Conservation (phyloP, 2,888 invertebrate genomes). For the Drosophila anomelani region DNA sequence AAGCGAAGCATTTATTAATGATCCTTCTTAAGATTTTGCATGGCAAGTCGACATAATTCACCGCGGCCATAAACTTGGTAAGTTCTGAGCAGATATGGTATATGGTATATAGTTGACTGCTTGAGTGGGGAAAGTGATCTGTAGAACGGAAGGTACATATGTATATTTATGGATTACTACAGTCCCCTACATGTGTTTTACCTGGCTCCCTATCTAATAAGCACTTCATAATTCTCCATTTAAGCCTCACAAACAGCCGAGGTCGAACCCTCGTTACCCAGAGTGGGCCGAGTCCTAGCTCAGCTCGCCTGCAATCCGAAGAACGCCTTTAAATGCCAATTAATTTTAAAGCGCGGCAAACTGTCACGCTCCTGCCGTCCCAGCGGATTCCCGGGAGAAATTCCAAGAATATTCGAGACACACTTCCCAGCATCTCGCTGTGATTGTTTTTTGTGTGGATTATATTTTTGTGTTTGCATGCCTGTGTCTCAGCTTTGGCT, state of each 20-base stretch:
- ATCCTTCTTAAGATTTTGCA: constrained; percentile 83
- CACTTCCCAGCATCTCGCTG: constrained; percentile 21
- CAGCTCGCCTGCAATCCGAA: constrained; percentile 45
- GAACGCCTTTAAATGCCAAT: constrained; percentile 72
- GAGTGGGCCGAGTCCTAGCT: constrained; percentile 31
- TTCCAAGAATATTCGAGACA: constrained; percentile 61
- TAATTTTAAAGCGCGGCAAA: constrained; percentile 59
- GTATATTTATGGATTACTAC: neutral
- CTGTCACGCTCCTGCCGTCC: constrained; percentile 56
- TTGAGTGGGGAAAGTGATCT: constrained; percentile 20
- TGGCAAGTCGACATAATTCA: constrained; percentile 83
- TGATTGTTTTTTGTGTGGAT: constrained; percentile 36
- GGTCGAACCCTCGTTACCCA: constrained; percentile 44
- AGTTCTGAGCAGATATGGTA: constrained; percentile 18
- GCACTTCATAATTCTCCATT: constrained; percentile 16
- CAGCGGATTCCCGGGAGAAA: constrained; percentile 22
- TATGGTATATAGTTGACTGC: neutral
- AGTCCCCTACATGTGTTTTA: neutral
- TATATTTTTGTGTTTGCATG: constrained; percentile 31
- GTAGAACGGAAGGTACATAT: neutral
- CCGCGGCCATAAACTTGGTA: constrained; percentile 78
- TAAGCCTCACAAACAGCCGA: constrained; percentile 6
- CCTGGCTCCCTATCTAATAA: constrained; percentile 15
- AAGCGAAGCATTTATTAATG: constrained; percentile 81
- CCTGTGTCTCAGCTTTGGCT: constrained; percentile 16